Percentiles rank a stretch among this genome's conserved stretches.
These are phyloP conservation scores for Sus cebifrons DNA, from an alignment of 2,797 vertebrate genomes.

Conservation along the genomic window DNA sequence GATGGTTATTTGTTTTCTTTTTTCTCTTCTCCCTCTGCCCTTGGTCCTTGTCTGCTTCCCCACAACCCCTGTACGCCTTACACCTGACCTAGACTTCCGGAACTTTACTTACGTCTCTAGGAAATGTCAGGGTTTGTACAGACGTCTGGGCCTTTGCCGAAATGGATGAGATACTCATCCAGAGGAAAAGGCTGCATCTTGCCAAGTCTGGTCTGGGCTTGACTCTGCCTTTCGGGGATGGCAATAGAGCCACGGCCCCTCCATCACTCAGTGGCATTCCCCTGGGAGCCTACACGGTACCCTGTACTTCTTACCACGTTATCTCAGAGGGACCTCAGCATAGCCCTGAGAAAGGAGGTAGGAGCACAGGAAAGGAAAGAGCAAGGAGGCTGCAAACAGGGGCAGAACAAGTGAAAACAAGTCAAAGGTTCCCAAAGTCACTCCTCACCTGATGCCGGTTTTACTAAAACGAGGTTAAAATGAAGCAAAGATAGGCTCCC, in stretches of 20 bases:
- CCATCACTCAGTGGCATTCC: fast-evolving
- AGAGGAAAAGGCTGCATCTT: not conserved
- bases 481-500: not conserved
- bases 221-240: not conserved
- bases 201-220: not conserved
- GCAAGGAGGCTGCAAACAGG: slow-evolving; percentile 56
- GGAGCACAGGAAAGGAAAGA: slow-evolving; percentile 33
- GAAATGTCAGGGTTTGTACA: not conserved
- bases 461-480: not conserved
- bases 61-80: not conserved
- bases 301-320: not conserved
- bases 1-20: not conserved
- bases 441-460: not conserved
- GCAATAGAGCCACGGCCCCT: not conserved
- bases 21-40: not conserved
- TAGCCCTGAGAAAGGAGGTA: slow-evolving; percentile 71
- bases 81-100: not conserved
- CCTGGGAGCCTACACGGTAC: not conserved
- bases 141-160: not conserved
- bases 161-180: not conserved
- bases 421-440: not conserved
- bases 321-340: slow-evolving; percentile 73
- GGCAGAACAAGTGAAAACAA: slow-evolving; percentile 80
- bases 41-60: not conserved
- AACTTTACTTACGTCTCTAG: not conserved